Base-by-base conservation (phyloP, 2,888 invertebrate species). In the Octodonta nipae region DNA sequence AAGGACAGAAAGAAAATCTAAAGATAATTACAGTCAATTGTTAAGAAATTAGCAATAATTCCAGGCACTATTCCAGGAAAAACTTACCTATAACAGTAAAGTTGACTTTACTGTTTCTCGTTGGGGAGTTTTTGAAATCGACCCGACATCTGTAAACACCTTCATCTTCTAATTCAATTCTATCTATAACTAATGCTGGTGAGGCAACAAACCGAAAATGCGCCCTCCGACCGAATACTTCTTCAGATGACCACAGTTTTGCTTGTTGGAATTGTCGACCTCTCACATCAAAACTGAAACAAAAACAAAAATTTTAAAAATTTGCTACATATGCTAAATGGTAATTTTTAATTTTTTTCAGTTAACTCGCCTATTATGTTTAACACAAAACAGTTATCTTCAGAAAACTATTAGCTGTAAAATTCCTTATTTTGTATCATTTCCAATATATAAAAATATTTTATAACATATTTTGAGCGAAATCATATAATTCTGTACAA, bases 121-220 rank as follows among this genome's bases (percentile, higher is more conserved):
- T 79, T 26, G 78, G 78, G 6, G 78, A 78, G 55, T 78, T 76
- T 36, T 73, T 70, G 58, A 79, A 80, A 56, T 80, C 80, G 35
- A 80, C 79, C 35, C 80, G 66, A 60, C 80, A 80, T 39, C 79
- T 65, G 58, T 78, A 78, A 40, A 76, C 67, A 27, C 78, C 78
- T 52, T 77, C 78, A 57, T 80, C 80, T 26, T 63, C 56, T 34
- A 70, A 56, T 42, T 67, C 64, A 31, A 73, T 64, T 51, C 67
- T 67, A 50, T 71, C 68, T 50, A 73, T 69, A 54, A 64, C 52
- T 41, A 74, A 62, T n/a, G 73, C 73, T n/a, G 70, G 70, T 37
- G 63, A 64, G 29, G 70, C 63, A 13, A 64, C 63, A 1, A 66
- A 60, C 42, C 67, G 61, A 55, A 74, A 74, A 53, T 63, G 68